phyloP scores from a whole-genome alignment of 2,113 vertebrate genomes.

The Mesitornis unicolor region DNA sequence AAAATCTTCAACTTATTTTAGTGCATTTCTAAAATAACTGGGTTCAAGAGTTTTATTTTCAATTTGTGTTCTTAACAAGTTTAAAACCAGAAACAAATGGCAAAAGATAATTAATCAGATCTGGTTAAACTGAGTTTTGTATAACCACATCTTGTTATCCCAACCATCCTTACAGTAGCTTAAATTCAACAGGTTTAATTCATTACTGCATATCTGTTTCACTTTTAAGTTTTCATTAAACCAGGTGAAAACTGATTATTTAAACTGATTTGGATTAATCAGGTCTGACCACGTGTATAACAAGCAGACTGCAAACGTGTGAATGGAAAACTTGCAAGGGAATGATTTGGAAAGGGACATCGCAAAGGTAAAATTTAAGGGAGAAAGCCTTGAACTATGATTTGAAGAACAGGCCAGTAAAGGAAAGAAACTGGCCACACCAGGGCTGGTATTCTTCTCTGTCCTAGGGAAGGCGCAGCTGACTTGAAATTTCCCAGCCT shows the following conservation, averaged over 20 bases:
- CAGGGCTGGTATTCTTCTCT: constrained; percentile 19
- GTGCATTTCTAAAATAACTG: neutral
- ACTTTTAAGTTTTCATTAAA: neutral
- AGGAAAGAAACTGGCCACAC: neutral
- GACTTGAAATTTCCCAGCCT: constrained; percentile 17
- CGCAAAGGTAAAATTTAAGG: constrained; percentile 4
- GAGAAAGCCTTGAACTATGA: constrained; percentile 13
- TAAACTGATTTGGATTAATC: neutral
- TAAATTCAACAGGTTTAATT: neutral
- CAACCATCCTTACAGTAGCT: neutral
- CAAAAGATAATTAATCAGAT: neutral
- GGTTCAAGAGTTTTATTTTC: neutral
- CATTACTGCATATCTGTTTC: constrained; percentile 23
- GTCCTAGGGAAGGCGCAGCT: constrained; percentile 26
- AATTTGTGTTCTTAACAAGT: neutral
- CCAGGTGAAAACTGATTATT: neutral
- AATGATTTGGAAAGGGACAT: constrained; percentile 6
- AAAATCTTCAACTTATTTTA: neutral
- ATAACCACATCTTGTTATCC: neutral
- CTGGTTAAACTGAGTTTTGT: neutral
- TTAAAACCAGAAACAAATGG: neutral
- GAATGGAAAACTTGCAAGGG: constrained; percentile 29
- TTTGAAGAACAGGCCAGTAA: constrained; percentile 45
- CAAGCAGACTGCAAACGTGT: neutral
- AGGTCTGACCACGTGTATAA: neutral